Evolutionary conservation across 2,113 vertebrate species (phyloP).

Genomic region (Ctenodactylus gundi): DNA sequence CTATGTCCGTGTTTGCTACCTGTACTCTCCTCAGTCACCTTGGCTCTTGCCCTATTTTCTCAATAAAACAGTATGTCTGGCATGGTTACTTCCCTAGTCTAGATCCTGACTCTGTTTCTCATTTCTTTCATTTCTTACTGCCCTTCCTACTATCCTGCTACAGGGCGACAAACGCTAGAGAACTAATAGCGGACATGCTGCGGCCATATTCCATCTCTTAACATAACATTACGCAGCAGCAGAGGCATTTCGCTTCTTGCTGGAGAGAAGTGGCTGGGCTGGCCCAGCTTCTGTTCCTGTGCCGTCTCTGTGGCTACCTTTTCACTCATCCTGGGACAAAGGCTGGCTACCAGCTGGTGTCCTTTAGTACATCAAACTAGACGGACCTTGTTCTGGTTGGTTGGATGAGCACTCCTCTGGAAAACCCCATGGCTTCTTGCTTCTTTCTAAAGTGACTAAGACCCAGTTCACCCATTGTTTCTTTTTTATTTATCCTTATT

Average conservation of each 20-base stretch:
- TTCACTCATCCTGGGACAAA: not conserved
- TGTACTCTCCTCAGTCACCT: not conserved
- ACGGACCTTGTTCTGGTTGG: not conserved
- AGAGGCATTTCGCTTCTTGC: not conserved
- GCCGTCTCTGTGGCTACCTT: not conserved
- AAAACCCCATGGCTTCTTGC: not conserved
- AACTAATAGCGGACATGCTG: not conserved
- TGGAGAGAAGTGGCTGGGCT: not conserved
- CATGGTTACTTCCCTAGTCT: not conserved
- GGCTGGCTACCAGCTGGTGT: not conserved
- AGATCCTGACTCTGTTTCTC: not conserved
- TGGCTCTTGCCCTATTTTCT: not conserved
- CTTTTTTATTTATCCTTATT: not conserved
- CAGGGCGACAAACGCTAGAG: not conserved
- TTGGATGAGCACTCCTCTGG: not conserved
- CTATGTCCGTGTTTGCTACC: not conserved
- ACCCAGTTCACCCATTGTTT: not conserved
- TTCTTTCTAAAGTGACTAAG: not conserved
- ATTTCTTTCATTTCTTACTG: not conserved
- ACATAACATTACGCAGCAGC: not conserved
- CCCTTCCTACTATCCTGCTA: not conserved
- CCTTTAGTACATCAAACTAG: not conserved
- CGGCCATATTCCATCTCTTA: not conserved
- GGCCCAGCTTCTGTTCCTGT: not conserved
- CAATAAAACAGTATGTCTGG: not conserved